Evolutionary conservation across 2,797 vertebrate species (phyloP).

Genomic region (Botia almorhae): DNA sequence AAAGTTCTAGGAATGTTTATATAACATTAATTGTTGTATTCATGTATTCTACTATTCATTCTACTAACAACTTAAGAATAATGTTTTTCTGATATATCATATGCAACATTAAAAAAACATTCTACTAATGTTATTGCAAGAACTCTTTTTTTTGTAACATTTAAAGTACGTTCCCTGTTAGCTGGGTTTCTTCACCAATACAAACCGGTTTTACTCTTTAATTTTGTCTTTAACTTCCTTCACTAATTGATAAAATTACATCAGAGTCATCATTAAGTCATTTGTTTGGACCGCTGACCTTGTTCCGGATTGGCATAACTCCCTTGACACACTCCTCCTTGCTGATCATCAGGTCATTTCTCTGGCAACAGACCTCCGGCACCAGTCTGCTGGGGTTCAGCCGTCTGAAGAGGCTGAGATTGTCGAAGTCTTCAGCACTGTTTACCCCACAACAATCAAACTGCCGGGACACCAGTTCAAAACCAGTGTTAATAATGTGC

Average conservation of each 20-base stretch:
- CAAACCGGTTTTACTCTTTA: not conserved
- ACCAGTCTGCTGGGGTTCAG: constrained; percentile 68
- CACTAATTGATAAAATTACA: not conserved
- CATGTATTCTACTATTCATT: too few relatives aligned
- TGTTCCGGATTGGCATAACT: constrained; percentile 77
- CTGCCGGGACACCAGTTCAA: constrained; percentile 66
- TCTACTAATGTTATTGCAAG: too few relatives aligned
- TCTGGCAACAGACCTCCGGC: constrained; percentile 88
- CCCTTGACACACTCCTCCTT: constrained; percentile 83
- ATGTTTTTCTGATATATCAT: too few relatives aligned
- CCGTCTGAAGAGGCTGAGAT: constrained; percentile 77
- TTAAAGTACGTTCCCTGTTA: too few relatives aligned
- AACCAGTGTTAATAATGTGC: constrained; percentile 14
- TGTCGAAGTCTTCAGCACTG: constrained; percentile 87
- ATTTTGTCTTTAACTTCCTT: not conserved
- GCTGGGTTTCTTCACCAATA: not conserved
- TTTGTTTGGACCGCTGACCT: constrained; percentile 74
- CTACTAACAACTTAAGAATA: too few relatives aligned
- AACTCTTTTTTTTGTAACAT: too few relatives aligned
- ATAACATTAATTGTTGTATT: too few relatives aligned
- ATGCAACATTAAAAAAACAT: too few relatives aligned
- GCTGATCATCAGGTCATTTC: constrained; percentile 78
- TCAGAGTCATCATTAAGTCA: constrained; percentile 1
- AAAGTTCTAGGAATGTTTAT: too few relatives aligned
- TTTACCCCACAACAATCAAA: constrained; percentile 93